Percentiles rank a stretch among this genome's conserved stretches.
Conservation (phyloP, 2,113 vertebrate species). For the Synchiropus splendidus region DNA sequence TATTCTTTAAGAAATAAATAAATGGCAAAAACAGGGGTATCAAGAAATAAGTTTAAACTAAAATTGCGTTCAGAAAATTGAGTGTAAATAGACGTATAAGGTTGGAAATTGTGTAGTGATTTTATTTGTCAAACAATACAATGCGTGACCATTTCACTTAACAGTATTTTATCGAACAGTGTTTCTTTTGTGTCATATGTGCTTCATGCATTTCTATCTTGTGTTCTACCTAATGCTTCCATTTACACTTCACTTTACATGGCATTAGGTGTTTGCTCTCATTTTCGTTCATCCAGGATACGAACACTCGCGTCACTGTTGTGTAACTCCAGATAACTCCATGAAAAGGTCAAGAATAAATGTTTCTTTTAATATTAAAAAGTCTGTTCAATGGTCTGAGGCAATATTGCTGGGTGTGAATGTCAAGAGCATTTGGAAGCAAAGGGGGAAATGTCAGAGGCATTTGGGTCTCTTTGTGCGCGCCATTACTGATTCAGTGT, state of each 20-base stretch:
- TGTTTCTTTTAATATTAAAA: slow-evolving; percentile 34
- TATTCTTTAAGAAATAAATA: no score
- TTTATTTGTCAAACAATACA: no score
- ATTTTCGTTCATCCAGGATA: slow-evolving; percentile 19
- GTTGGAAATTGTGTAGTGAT: slow-evolving; percentile 14
- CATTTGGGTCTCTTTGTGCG: neutral
- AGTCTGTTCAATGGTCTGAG: neutral
- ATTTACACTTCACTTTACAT: slow-evolving; percentile 24
- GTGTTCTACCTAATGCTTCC: slow-evolving; percentile 45
- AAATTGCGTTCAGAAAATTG: no score
- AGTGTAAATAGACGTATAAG: slow-evolving; percentile 28
- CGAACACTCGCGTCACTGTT: slow-evolving; percentile 28
- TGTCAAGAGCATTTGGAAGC: slow-evolving; percentile 5
- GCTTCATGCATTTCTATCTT: neutral
- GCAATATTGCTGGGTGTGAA: neutral
- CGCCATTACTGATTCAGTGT: neutral
- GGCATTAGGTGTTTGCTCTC: slow-evolving; percentile 22
- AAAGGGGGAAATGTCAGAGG: slow-evolving; percentile 7
- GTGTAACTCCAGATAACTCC: slow-evolving; percentile 6
- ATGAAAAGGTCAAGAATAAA: slow-evolving; percentile 42
- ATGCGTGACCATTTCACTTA: no score
- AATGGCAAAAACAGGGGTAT: no score
- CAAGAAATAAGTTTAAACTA: no score
- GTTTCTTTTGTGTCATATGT: slow-evolving; percentile 13
- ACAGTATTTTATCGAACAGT: no score